Evolutionary conservation across 2,797 vertebrate genomes (phyloP), one percentile per base, ranked within the genome.

Genomic region (Lepidocolaptes lacrymiger): DNA sequence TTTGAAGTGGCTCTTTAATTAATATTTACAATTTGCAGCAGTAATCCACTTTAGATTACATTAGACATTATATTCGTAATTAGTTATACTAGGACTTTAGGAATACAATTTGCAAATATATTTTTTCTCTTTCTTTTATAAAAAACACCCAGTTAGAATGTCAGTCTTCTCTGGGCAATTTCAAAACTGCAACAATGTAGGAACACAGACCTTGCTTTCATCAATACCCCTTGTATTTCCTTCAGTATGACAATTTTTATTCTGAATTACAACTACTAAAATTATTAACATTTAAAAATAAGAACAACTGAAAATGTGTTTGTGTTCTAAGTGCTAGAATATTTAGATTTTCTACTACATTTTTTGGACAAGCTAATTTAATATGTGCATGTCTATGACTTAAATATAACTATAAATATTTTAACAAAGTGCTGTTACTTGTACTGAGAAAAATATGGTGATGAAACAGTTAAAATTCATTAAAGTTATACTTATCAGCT

Each of bases 1-100:
- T 90, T 43, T 94, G 85, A 91, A 93, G 84, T 83, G 85, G 43
- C 69, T 89, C 44, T 91, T 86, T 91, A 94, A 93, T 91, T 93
- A 91, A 63, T 94, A 78, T 89, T 93, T 93, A 75, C 52, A 59
- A 22, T 87, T 93, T 85, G 34, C 48, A 67, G 34, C 59, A 85
- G 55, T 88, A 61, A 72, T 75, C 66, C 55, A 87, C 66, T 81
- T 91, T n/a, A 62, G 58, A 77, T 96, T 89, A 71, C 26, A 66
- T 80, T 49, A 51, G 9, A 84, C 77, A 85, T 81, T 49, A 63
- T 43, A 22, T 41, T 86, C 30, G 6, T 91, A 91, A 82, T 93
- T 89, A 91, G 44, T 89, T 94, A 15, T 34, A 84, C 66, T 34
- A 39, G 49, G 55, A 55, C 51, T 87, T 83, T 3, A 78, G 52